Evolutionary conservation across 2,888 invertebrate species (phyloP), one percentile per base, ranked within the genome.

Genomic region (Rhaphigaster nebulosa): DNA sequence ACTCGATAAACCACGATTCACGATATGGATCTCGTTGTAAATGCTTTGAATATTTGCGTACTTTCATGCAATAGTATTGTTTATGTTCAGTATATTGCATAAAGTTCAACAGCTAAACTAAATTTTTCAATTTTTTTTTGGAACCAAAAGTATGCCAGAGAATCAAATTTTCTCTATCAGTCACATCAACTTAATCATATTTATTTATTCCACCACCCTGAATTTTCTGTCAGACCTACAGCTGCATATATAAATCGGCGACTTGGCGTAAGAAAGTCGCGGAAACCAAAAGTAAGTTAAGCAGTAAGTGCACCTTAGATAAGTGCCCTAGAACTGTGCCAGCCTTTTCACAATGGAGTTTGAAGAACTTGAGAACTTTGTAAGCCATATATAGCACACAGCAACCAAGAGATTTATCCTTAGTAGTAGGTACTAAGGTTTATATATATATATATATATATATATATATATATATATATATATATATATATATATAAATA

Each of bases 231-330:
- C 5, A 29, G 29, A 29, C 65, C 65, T 3, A 65, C 12, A 65
- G 65, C 65, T 65, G n/a, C n/a, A 65, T 65, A 65, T 34, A 65
- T n/a, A 60, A 60, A 0, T 60, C n/a, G 26, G n/a, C n/a, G n/a
- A 65, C 29, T 65, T 65, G 29, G 34, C 29, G 65, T 29, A 29
- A 65, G 29, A 23, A 80, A 80, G 80, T 41, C 65, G 41, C 23
- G 41, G 41, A 80, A 41, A 80, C 41, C 80, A 41, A 41, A 80
- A 80, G 38, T 80, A 80, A 80, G 80, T 80, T 80, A 41, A 41
- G 80, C 41, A 41, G 41, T 80, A 80, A 80, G 80, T 80, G 80
- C 80, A 38, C 41, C 80, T 80, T 80, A 80, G 41, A 41, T 80
- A 80, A 80, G 80, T 80, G 80, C 26, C 80, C 41, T 45, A 38